Evolutionary conservation across 2,797 vertebrate species (phyloP).

Genomic region (Malacoctenus gilli): DNA sequence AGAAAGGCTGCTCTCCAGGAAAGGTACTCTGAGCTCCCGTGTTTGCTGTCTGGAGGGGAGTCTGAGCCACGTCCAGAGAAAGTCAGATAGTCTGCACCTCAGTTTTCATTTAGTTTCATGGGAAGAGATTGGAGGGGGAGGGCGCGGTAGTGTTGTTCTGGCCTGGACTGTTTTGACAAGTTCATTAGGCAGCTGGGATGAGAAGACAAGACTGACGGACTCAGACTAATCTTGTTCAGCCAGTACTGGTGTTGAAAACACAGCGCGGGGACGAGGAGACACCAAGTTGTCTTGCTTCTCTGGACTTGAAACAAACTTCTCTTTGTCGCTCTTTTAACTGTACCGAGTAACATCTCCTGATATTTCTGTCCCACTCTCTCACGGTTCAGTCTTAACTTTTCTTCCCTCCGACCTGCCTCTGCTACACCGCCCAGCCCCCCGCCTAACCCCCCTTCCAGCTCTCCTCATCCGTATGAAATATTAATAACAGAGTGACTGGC

Average conservation of each 20-base stretch:
- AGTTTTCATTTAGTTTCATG: constrained; percentile 59
- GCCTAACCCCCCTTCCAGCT: constrained; percentile 15
- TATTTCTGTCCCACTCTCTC: too few relatives aligned
- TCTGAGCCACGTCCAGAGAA: constrained; percentile 25
- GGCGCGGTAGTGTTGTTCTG: constrained; percentile 23
- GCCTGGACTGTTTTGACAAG: constrained; percentile 68
- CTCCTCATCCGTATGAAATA: constrained; percentile 72
- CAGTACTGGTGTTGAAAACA: constrained; percentile 8
- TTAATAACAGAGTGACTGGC: constrained; percentile 78
- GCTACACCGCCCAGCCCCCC: too few relatives aligned
- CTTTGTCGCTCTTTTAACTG: too few relatives aligned
- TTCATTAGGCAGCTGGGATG: constrained; percentile 77
- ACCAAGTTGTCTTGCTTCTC: not conserved
- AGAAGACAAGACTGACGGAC: constrained; percentile 67
- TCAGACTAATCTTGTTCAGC: constrained; percentile 61
- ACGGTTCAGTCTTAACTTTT: too few relatives aligned
- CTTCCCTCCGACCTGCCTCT: too few relatives aligned
- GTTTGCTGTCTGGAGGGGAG: too few relatives aligned
- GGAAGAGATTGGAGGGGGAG: constrained; percentile 10
- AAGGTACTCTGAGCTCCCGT: constrained; percentile 44
- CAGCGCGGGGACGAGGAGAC: too few relatives aligned
- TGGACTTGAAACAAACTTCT: too few relatives aligned
- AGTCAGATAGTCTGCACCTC: constrained; percentile 28
- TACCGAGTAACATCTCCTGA: too few relatives aligned
- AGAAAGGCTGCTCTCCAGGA: constrained; percentile 49